Evolutionary conservation across 2,113 vertebrate species (phyloP).

Genomic region (Pelodiscus sinensis): DNA sequence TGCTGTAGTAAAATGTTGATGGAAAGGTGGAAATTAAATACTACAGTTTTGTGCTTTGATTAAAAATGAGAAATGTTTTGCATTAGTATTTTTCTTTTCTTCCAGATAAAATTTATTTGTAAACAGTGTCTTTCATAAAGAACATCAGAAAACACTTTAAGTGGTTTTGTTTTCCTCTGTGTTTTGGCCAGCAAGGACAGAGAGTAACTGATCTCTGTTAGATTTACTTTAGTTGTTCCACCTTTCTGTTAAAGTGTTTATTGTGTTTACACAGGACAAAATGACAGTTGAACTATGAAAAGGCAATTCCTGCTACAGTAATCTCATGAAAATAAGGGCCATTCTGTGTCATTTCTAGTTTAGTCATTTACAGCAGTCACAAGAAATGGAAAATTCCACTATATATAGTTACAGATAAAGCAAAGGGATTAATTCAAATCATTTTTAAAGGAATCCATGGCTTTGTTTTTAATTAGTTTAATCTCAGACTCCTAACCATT

Average conservation of each 20-base stretch:
- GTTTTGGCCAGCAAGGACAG: background rate
- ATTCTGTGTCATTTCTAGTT: background rate
- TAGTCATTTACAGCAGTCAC: background rate
- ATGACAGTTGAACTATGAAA: background rate
- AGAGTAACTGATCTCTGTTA: background rate
- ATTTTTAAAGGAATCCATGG: conserved; percentile 8
- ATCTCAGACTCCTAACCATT: background rate
- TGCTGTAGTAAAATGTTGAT: background rate
- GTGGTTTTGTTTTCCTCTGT: background rate
- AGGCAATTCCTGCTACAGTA: background rate
- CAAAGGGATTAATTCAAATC: background rate
- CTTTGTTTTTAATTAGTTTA: background rate
- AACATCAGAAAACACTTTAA: background rate
- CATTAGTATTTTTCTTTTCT: background rate
- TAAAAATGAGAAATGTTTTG: background rate
- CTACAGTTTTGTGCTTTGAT: background rate
- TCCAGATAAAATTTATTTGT: background rate
- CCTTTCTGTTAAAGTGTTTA: background rate
- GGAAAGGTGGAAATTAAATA: background rate
- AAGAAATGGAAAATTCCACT: background rate
- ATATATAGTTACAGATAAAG: conserved; percentile 9
- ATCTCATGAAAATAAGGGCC: background rate
- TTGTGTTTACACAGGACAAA: background rate
- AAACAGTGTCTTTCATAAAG: background rate
- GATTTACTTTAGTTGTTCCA: background rate